Conservation (phyloP, 2,888 invertebrate genomes). For the Corythucha ciliata region DNA sequence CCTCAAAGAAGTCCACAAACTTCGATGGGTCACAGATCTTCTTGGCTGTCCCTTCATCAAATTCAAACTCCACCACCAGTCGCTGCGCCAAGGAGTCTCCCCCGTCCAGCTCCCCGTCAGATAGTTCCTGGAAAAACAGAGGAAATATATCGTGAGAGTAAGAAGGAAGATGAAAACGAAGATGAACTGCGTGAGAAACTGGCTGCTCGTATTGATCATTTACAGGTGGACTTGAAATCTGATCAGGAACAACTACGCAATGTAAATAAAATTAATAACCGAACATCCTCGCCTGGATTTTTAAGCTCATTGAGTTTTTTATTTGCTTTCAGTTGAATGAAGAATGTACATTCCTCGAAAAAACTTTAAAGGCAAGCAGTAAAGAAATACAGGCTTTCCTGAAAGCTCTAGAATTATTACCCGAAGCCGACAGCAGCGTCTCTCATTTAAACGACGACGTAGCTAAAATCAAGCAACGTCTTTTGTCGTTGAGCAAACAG, state of each 20-base stretch:
- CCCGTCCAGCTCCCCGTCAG: constrained; percentile 15
- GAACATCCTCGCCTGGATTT: no score
- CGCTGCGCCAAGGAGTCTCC: neutral
- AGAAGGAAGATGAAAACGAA: neutral
- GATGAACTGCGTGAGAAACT: neutral
- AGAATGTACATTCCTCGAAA: constrained; percentile 42
- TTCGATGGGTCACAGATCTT: no score
- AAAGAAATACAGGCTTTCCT: constrained; percentile 44
- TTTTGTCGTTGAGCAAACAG: constrained; percentile 51
- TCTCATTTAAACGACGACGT: no score
- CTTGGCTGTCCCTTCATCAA: neutral
- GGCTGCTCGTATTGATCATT: neutral
- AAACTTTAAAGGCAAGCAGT: constrained; percentile 37
- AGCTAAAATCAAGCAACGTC: no score
- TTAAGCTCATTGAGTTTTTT: no score
- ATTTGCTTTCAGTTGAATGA: constrained; percentile 32
- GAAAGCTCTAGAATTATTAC: constrained; percentile 54
- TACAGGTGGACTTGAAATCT: neutral
- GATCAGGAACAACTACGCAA: neutral
- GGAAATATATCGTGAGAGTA: neutral
- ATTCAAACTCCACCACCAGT: constrained; percentile 3
- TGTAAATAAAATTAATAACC: no score
- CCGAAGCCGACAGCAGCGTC: constrained; percentile 34
- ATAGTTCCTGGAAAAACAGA: neutral
- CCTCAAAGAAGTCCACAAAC: neutral